Percentiles rank a stretch among this genome's conserved stretches.
Conservation (phyloP, 2,113 vertebrate species). For the Gavialis gangeticus region DNA sequence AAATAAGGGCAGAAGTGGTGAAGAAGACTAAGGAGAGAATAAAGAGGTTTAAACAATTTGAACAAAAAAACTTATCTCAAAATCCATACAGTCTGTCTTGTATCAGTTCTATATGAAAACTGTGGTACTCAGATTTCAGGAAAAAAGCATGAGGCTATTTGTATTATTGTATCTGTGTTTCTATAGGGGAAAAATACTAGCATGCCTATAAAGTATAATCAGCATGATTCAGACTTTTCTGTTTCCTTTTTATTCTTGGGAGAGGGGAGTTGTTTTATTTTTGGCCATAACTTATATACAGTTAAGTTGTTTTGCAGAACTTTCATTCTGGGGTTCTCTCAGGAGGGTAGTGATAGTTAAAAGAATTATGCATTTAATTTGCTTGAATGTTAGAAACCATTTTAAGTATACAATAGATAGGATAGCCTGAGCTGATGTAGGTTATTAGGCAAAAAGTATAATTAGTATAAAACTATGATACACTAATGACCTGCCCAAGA, state of each 20-base stretch:
- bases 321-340: neutral
- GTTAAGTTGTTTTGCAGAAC: neutral
- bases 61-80: neutral
- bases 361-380: neutral
- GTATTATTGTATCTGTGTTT: neutral
- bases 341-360: neutral
- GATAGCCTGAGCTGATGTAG: neutral
- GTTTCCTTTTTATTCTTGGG: neutral
- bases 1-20: neutral
- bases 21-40: fast-evolving
- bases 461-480: neutral
- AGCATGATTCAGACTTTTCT: neutral
- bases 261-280: neutral
- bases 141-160: neutral
- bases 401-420: neutral
- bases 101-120: neutral
- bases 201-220: neutral
- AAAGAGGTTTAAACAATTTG: neutral
- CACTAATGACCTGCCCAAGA: neutral
- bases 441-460: constrained; percentile 4
- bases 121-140: neutral
- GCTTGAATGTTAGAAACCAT: neutral
- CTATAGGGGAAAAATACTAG: neutral
- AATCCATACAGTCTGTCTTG: neutral
- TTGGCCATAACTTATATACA: fast-evolving